These are phyloP conservation scores for Pelosia muscerda DNA, from an alignment of 2,888 invertebrate genomes.

Conservation along the genomic window DNA sequence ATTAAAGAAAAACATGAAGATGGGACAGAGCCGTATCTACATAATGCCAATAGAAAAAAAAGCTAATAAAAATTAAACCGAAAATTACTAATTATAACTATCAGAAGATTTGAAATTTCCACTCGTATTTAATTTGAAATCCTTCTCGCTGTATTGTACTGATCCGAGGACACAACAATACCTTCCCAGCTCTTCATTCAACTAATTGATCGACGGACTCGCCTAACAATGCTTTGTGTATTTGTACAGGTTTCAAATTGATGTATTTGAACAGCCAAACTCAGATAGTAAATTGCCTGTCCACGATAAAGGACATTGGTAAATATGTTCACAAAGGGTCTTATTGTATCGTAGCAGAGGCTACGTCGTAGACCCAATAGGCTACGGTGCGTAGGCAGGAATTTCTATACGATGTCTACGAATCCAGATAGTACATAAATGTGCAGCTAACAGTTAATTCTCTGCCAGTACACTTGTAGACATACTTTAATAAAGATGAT, in stretches of 20 bases:
- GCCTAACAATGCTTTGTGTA: constrained; percentile 17
- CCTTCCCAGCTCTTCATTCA: constrained; percentile 19
- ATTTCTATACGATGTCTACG: background rate
- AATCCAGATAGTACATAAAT: background rate
- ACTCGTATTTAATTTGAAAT: constrained; percentile 29
- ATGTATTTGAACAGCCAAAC: constrained; percentile 14
- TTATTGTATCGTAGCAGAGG: constrained; percentile 5
- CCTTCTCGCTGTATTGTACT: constrained; percentile 29
- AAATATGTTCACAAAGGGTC: constrained; percentile 6
- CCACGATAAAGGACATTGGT: constrained; percentile 2
- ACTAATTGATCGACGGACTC: constrained; percentile 16
- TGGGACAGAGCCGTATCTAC: too few relatives aligned
- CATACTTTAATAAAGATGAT: too few relatives aligned
- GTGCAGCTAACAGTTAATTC: background rate
- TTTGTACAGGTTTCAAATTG: constrained; percentile 13
- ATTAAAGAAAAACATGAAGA: too few relatives aligned
- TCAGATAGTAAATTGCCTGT: constrained; percentile 6
- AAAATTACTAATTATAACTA: background rate
- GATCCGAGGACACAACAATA: constrained; percentile 22
- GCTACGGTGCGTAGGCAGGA: background rate
- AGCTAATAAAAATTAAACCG: too few relatives aligned
- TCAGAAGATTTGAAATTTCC: background rate
- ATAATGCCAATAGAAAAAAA: too few relatives aligned
- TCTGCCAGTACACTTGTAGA: too few relatives aligned
- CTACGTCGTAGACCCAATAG: background rate